Percentiles rank a stretch among this genome's conserved stretches.
Evolutionary conservation across 2,888 invertebrate genomes (phyloP).

Genomic region (Tiliacea citrago): DNA sequence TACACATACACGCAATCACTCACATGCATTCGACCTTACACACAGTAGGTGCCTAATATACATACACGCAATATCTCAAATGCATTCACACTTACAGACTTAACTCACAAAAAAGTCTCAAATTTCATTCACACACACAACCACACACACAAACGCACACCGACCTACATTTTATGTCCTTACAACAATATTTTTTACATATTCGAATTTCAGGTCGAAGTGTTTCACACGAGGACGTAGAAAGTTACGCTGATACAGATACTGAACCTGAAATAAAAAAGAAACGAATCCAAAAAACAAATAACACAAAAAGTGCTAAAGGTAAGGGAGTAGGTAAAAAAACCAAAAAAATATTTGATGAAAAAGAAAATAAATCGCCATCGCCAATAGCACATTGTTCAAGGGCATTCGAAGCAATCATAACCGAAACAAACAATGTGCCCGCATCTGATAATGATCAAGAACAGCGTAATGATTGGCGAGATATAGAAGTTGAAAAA

Average conservation of each 20-base stretch:
- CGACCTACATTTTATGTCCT: too few relatives aligned
- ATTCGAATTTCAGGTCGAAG: constrained; percentile 8
- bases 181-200: too few relatives aligned
- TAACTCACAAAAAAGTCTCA: too few relatives aligned
- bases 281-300: constrained; percentile 14
- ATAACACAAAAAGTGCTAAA: constrained; percentile 10
- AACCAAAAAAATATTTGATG: neutral
- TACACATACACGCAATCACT: too few relatives aligned
- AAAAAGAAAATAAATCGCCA: constrained; percentile 6
- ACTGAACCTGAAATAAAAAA: constrained; percentile 18
- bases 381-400: constrained; percentile 9
- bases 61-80: too few relatives aligned
- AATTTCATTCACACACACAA: too few relatives aligned
- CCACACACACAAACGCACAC: too few relatives aligned
- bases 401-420: constrained; percentile 4
- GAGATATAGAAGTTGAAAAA: constrained; percentile 7
- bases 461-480: constrained; percentile 11
- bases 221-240: constrained; percentile 17
- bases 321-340: neutral
- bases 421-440: constrained; percentile 13
- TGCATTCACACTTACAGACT: too few relatives aligned
- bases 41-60: too few relatives aligned
- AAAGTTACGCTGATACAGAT: constrained; percentile 15
- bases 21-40: too few relatives aligned
- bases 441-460: constrained; percentile 4